These are phyloP conservation scores for Nematolebias whitei DNA, from an alignment of 2,113 vertebrate species.

Conservation along the genomic window DNA sequence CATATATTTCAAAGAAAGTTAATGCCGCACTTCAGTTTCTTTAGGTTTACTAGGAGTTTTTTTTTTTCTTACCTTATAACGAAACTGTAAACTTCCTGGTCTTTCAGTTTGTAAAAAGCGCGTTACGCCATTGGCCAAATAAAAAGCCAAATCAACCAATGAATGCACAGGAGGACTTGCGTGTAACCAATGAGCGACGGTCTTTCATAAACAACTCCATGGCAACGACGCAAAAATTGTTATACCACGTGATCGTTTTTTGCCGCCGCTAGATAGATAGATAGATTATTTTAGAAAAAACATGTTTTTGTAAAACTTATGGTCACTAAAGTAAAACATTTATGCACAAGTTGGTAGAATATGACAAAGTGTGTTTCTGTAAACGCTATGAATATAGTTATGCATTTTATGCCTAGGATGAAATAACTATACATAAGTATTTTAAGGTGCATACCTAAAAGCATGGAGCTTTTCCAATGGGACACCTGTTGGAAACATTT, in stretches of 20 bases:
- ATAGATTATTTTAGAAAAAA: neutral
- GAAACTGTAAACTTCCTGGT: constrained; percentile 69
- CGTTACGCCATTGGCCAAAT: constrained; percentile 68
- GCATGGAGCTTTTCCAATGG: too few relatives aligned
- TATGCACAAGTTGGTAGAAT: too few relatives aligned
- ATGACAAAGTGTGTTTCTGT: too few relatives aligned
- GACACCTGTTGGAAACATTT: too few relatives aligned
- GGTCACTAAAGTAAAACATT: too few relatives aligned
- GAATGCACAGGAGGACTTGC: accelerated
- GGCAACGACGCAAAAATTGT: constrained; percentile 64
- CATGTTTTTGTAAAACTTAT: too few relatives aligned
- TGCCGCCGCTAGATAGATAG: constrained; percentile 18
- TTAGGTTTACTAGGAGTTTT: constrained; percentile 15
- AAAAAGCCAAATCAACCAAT: constrained; percentile 56
- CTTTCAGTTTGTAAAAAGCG: constrained; percentile 78
- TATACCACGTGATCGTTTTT: constrained; percentile 61
- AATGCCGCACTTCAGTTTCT: neutral
- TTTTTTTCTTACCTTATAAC: constrained; percentile 12
- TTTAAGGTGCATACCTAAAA: too few relatives aligned
- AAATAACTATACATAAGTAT: too few relatives aligned
- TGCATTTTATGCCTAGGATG: too few relatives aligned
- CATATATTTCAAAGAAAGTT: neutral
- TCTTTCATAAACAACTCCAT: constrained; percentile 69
- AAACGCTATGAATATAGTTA: too few relatives aligned
- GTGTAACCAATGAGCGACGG: constrained; percentile 56